These are phyloP conservation scores for Chaenocephalus aceratus DNA, from an alignment of 2,113 vertebrate species.

Conservation along the genomic window DNA sequence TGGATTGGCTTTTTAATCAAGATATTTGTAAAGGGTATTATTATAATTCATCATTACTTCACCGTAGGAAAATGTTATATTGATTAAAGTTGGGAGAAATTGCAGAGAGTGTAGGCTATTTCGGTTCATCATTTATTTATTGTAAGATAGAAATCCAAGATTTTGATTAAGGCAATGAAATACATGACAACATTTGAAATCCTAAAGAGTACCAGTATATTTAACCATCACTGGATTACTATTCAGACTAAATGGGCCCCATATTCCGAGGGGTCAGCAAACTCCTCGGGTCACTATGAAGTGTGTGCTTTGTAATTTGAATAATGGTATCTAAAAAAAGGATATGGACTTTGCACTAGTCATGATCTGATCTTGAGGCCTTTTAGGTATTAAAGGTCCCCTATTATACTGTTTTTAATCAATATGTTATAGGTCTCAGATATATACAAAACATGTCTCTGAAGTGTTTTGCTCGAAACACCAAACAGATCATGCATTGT, in stretches of 20 bases:
- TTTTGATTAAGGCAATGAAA: neutral
- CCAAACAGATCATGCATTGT: too few relatives aligned
- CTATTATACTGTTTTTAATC: too few relatives aligned
- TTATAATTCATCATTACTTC: neutral
- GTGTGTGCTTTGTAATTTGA: neutral
- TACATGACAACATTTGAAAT: neutral
- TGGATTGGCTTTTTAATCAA: neutral
- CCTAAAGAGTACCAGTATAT: neutral
- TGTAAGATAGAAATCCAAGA: neutral
- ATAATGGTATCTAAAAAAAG: neutral
- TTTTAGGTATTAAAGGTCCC: neutral
- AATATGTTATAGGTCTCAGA: too few relatives aligned
- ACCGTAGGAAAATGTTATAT: neutral
- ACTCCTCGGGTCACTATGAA: neutral
- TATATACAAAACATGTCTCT: too few relatives aligned
- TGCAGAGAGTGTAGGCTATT: too few relatives aligned
- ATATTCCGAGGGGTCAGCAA: neutral
- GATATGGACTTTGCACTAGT: neutral
- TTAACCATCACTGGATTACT: neutral
- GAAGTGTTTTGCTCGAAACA: too few relatives aligned
- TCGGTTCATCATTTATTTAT: neutral
- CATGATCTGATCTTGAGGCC: neutral
- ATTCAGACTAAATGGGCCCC: neutral
- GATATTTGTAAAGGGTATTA: neutral
- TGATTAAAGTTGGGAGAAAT: too few relatives aligned